A percentile compares a stretch with the other conserved stretches of the same genome.
These are phyloP conservation scores for Acrobeloides nanus DNA, from an alignment of 2,888 invertebrate genomes.

Conservation along the genomic window DNA sequence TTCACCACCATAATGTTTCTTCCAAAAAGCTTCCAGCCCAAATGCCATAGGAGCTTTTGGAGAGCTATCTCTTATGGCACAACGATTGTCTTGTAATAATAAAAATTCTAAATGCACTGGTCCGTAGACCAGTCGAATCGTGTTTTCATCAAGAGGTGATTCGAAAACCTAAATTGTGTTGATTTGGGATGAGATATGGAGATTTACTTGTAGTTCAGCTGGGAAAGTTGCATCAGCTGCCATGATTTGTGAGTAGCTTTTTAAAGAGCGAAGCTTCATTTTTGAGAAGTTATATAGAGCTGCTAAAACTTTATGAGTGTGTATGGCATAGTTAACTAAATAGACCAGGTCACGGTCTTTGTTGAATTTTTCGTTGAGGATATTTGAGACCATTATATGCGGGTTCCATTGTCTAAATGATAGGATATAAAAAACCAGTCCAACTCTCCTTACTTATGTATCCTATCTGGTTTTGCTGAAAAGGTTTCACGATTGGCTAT, in stretches of 20 bases:
- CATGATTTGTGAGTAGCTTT: constrained; percentile 13
- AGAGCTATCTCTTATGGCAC: too few relatives aligned
- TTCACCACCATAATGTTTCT: too few relatives aligned
- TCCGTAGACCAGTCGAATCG: constrained; percentile 28
- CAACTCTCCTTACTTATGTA: too few relatives aligned
- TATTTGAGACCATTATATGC: constrained; percentile 29
- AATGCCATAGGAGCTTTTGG: too few relatives aligned
- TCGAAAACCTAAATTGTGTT: too few relatives aligned
- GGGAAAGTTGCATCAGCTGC: constrained; percentile 16
- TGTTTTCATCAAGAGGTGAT: constrained; percentile 22
- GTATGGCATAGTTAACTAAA: constrained; percentile 33
- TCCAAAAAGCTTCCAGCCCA: too few relatives aligned
- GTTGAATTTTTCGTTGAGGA: constrained; percentile 29
- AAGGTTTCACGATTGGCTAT: too few relatives aligned
- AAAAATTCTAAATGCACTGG: constrained; percentile 30
- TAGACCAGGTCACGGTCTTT: constrained; percentile 29
- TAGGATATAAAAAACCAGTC: too few relatives aligned
- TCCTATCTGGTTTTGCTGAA: too few relatives aligned
- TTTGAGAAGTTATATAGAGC: constrained; percentile 29
- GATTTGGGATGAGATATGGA: too few relatives aligned
- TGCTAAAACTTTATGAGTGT: constrained; percentile 22
- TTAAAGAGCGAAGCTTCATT: constrained; percentile 19
- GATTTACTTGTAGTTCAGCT: too few relatives aligned
- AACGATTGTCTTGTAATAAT: constrained; percentile 19
- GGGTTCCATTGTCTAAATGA: too few relatives aligned